Conservation (phyloP, 92 coral and sea anemone genomes). For the Phenganax subtilis region DNA sequence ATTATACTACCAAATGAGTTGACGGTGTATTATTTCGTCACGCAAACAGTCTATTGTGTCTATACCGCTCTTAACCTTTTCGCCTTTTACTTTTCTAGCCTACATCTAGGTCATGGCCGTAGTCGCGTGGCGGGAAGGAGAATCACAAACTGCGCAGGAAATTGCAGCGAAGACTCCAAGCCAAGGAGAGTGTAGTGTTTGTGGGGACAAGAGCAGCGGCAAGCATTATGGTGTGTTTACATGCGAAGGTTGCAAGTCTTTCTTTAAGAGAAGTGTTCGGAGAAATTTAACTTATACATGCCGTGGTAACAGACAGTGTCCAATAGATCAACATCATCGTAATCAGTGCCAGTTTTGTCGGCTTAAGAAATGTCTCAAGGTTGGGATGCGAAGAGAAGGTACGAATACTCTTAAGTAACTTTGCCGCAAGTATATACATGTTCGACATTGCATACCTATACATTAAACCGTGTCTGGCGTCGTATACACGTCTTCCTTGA, state of each 20-base stretch:
- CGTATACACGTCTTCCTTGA: too few species aligned
- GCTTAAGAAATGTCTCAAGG: slow-evolving; percentile 84
- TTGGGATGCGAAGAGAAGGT: slow-evolving; percentile 98
- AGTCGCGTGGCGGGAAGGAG: slow-evolving; percentile 44
- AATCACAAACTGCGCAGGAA: slow-evolving; percentile 37
- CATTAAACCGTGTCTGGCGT: too few species aligned
- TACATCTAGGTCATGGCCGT: slow-evolving; percentile 34
- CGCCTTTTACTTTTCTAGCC: slow-evolving; percentile 25
- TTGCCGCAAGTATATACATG: background rate
- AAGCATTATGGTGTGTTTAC: slow-evolving; percentile 97
- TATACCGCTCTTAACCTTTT: slow-evolving; percentile 42
- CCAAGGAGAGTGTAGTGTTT: slow-evolving; percentile 79
- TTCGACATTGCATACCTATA: too few species aligned
- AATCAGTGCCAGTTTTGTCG: slow-evolving; percentile 98
- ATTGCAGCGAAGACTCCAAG: background rate
- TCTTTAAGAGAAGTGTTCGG: slow-evolving; percentile 92
- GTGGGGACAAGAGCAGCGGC: slow-evolving; percentile 93
- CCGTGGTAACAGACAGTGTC: slow-evolving; percentile 78
- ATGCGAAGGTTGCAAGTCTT: slow-evolving; percentile 95
- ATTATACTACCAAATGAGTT: slow-evolving; percentile 41
- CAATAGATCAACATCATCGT: slow-evolving; percentile 89
- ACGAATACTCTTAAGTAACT: slow-evolving; percentile 21
- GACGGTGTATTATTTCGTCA: slow-evolving; percentile 40
- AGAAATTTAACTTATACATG: slow-evolving; percentile 82
- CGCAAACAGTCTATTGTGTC: slow-evolving; percentile 48